phyloP scores from a whole-genome alignment of 2,888 invertebrate genomes.

The Antheraea yamamai region DNA sequence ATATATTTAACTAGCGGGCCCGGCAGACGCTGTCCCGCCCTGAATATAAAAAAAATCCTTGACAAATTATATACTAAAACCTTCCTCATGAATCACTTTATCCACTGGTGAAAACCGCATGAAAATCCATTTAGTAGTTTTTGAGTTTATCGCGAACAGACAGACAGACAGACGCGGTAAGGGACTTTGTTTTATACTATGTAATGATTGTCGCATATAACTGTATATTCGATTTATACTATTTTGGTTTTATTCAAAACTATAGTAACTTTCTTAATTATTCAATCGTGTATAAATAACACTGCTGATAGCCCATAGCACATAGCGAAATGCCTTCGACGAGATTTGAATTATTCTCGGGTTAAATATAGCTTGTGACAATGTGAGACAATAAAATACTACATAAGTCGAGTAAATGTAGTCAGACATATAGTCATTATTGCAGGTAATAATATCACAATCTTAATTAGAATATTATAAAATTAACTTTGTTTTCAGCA shows the following conservation, averaged over 20 bases:
- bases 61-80: too few relatives aligned
- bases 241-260: background rate
- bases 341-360: background rate
- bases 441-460: background rate
- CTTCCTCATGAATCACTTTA: too few relatives aligned
- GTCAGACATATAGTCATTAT: background rate
- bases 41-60: too few relatives aligned
- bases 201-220: background rate
- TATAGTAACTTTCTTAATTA: background rate
- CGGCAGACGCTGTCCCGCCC: too few relatives aligned
- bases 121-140: too few relatives aligned
- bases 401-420: background rate
- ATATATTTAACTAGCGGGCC: background rate
- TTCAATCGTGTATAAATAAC: background rate
- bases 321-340: background rate
- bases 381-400: background rate
- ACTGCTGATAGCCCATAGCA: background rate
- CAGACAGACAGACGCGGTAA: too few relatives aligned
- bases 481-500: slow-evolving; percentile 44
- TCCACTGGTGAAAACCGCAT: too few relatives aligned
- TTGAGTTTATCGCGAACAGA: too few relatives aligned
- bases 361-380: background rate
- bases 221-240: background rate
- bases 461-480: background rate
- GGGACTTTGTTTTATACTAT: too few relatives aligned